These are phyloP conservation scores for Eptesicus fuscus DNA, from an alignment of 2,113 vertebrate species.

Conservation along the genomic window DNA sequence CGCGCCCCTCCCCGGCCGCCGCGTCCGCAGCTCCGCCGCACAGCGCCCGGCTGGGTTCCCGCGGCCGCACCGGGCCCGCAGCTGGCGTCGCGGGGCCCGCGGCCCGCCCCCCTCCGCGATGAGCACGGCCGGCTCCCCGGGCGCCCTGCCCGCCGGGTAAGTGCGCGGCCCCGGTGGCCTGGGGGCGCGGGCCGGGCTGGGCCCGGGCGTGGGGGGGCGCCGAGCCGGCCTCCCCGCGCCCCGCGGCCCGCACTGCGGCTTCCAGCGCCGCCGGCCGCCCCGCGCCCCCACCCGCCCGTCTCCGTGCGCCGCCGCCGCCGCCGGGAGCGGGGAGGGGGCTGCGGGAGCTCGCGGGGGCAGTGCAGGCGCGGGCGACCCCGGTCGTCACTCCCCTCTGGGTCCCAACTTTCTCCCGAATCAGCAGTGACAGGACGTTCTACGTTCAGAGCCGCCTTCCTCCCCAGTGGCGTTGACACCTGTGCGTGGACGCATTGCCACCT, in stretches of 20 bases:
- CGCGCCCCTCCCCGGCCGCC: slow-evolving; percentile 64
- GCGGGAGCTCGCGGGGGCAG: neutral
- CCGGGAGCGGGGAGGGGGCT: neutral
- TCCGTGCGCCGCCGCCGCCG: neutral
- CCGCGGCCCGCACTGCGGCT: slow-evolving; percentile 63
- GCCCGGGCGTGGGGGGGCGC: neutral
- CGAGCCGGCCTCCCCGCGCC: neutral
- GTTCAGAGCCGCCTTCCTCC: neutral
- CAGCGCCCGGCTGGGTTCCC: slow-evolving; percentile 28
- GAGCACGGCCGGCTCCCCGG: slow-evolving; percentile 49
- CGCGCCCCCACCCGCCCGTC: neutral
- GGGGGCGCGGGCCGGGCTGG: neutral
- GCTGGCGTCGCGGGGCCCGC: slow-evolving; percentile 35
- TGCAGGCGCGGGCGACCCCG: neutral
- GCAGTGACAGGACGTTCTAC: neutral
- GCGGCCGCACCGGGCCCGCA: slow-evolving; percentile 58
- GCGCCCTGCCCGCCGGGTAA: slow-evolving; percentile 47
- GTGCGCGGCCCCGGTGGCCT: slow-evolving; percentile 29
- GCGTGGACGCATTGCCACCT: neutral
- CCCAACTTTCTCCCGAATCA: slow-evolving; percentile 39
- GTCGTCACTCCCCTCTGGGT: neutral
- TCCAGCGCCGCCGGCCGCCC: neutral
- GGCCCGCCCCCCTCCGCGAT: slow-evolving; percentile 46
- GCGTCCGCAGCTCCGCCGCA: slow-evolving; percentile 35
- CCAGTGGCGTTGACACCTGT: neutral